phyloP scores from a whole-genome alignment of 2,113 vertebrate genomes.

The Nannospalax galili region DNA sequence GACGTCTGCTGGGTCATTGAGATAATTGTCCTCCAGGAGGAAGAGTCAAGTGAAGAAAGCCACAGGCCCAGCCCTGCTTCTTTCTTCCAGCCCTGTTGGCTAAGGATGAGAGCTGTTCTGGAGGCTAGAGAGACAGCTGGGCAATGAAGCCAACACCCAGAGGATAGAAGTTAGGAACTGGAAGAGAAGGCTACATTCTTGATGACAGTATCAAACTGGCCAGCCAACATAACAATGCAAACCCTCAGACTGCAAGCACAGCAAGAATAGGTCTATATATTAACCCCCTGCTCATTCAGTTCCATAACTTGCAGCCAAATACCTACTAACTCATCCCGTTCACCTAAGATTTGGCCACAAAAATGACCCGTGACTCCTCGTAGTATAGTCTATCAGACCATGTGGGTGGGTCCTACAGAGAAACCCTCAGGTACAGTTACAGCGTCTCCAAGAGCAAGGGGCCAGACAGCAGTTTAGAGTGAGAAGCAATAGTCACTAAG shows the following conservation, averaged over 20 bases:
- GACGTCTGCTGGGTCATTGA: not conserved
- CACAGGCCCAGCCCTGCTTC: not conserved
- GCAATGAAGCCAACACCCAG: accelerated
- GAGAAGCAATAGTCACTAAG: not conserved
- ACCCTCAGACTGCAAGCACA: not conserved
- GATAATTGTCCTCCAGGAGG: not conserved
- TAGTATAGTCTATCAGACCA: no score
- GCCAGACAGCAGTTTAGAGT: not conserved
- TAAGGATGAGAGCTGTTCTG: not conserved
- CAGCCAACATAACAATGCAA: no score
- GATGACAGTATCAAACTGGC: accelerated
- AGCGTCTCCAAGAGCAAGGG: not conserved
- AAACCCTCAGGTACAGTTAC: not conserved
- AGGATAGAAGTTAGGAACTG: not conserved
- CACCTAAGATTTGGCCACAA: not conserved
- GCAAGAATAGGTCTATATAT: not conserved
- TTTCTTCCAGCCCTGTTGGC: accelerated
- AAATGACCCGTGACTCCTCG: not conserved
- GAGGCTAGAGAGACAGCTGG: not conserved
- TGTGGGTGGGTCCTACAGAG: not conserved
- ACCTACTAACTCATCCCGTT: not conserved
- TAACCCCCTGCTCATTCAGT: not conserved
- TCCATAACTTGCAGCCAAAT: not conserved
- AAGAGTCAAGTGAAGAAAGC: not conserved
- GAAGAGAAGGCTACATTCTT: not conserved